These are phyloP conservation scores for Nudaria mundana DNA, from an alignment of 2,888 invertebrate species.

Conservation along the genomic window DNA sequence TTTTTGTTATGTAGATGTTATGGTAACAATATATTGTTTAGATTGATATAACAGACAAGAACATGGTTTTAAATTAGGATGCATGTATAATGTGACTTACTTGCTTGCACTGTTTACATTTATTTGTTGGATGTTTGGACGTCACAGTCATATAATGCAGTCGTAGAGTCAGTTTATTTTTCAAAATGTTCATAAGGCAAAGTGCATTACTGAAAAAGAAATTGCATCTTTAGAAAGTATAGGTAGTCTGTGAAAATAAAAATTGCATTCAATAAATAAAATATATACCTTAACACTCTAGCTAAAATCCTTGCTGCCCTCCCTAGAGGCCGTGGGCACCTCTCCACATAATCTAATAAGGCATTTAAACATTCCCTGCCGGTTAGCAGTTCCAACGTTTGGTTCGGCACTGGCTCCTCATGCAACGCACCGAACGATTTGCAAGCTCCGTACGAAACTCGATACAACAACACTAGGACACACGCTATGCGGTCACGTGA, in stretches of 20 bases:
- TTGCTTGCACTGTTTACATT: conserved; percentile 70
- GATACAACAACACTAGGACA: conserved; percentile 62
- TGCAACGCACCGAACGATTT: conserved; percentile 40
- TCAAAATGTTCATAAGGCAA: conserved; percentile 78
- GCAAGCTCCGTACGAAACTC: conserved; percentile 64
- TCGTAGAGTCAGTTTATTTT: conserved; percentile 77
- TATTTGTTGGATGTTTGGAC: conserved; percentile 61
- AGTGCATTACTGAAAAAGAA: conserved; percentile 71
- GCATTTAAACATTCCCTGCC: conserved; percentile 63
- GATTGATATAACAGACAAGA: too few species aligned
- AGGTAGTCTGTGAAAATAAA: neutral
- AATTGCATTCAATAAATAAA: neutral
- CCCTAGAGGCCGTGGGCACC: conserved; percentile 67
- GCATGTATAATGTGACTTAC: too few species aligned
- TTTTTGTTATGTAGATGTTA: too few species aligned
- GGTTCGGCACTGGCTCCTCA: conserved; percentile 53
- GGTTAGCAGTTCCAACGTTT: conserved; percentile 58
- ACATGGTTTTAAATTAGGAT: too few species aligned
- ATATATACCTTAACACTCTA: conserved; percentile 71
- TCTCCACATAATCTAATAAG: conserved; percentile 70
- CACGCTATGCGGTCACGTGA: conserved; percentile 67
- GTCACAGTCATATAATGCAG: conserved; percentile 68
- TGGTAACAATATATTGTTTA: too few species aligned
- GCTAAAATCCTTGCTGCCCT: conserved; percentile 77
- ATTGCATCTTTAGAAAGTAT: neutral